Evolutionary conservation across 2,888 invertebrate genomes (phyloP), one percentile per base, ranked within the genome.

Genomic region (Plusia festucae): DNA sequence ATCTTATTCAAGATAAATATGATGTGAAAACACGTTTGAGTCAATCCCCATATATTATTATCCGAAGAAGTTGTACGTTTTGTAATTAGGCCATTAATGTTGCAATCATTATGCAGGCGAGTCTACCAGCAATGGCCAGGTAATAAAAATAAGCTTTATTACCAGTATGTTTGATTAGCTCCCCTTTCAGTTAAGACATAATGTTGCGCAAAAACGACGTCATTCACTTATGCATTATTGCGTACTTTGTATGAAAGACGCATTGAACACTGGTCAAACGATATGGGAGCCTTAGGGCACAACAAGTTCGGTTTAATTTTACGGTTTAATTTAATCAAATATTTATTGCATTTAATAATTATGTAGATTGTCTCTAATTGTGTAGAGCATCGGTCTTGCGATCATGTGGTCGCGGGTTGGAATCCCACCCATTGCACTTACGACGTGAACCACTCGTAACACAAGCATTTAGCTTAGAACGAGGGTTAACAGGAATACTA

Each of bases 151-250:
- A 58, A 55, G 67, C 46, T 65, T 64, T 72, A 70, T 71, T 66
- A 60, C 61, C 30, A 30, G 49, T 76, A 71, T 78, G 54, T 81
- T 81, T 72, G 70, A 74, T 74, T 78, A 78, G 76, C 58, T 73
- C 67, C 66, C 71, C 79, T 78, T 78, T 72, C 76, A 62, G 58
- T 69, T 72, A 51, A 55, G 54, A 57, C 51, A 64, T 59, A 24
- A 30, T 51, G 59, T 53, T 18, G 81, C 68, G 59, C 71, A 70
- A 59, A 65, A 44, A 22, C 20, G 13, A 51, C 52, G 22, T 59
- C 51, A 52, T 59, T n/a, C 52, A 34, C 59, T 40, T 59, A 30
- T 16, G 20, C 46, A 16, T 59, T 51, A 60, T 54, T 64, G 59
- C 59, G 52, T 34, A 67, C 32, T 15, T 74, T 16, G n/a, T 18